A percentile compares a stretch with the other conserved stretches of the same genome.
Evolutionary conservation across 2,888 invertebrate species (phyloP).

Genomic region (Parnassius glacialis): DNA sequence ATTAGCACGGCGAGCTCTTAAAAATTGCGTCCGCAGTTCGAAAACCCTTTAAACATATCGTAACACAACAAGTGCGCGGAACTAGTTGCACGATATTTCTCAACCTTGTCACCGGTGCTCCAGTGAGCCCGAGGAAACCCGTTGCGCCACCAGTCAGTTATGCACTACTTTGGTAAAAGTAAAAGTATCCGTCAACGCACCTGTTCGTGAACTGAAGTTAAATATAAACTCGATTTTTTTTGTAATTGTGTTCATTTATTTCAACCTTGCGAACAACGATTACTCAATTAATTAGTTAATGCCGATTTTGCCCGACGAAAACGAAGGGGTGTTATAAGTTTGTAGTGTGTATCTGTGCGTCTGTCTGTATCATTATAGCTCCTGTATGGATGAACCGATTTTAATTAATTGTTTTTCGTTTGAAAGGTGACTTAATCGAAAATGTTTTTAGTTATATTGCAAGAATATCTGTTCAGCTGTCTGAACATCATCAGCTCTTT

Average conservation of each 20-base stretch:
- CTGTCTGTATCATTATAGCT: too few relatives aligned
- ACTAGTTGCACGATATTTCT: slow-evolving; percentile 59
- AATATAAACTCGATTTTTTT: background rate
- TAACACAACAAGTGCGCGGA: slow-evolving; percentile 47
- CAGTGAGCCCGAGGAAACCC: slow-evolving; percentile 57
- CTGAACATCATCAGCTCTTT: too few relatives aligned
- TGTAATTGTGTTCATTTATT: too few relatives aligned
- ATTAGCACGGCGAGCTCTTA: slow-evolving; percentile 7
- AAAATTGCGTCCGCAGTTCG: slow-evolving; percentile 6
- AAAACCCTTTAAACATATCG: slow-evolving; percentile 31
- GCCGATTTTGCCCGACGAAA: too few relatives aligned
- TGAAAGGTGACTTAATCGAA: too few relatives aligned
- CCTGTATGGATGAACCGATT: too few relatives aligned
- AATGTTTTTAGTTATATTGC: too few relatives aligned
- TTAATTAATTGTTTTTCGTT: too few relatives aligned
- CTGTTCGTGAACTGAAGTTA: slow-evolving; percentile 40
- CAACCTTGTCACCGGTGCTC: slow-evolving; percentile 76
- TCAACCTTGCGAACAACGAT: background rate
- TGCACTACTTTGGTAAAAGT: slow-evolving; percentile 74
- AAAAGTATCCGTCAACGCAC: slow-evolving; percentile 51
- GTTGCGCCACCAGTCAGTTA: slow-evolving; percentile 52
- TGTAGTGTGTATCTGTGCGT: too few relatives aligned
- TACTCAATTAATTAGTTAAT: background rate
- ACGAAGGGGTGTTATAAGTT: too few relatives aligned
- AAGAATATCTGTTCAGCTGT: too few relatives aligned